These are phyloP conservation scores for Brachionus koreanus DNA, from an alignment of 1,140 invertebrate species.

Conservation along the genomic window DNA sequence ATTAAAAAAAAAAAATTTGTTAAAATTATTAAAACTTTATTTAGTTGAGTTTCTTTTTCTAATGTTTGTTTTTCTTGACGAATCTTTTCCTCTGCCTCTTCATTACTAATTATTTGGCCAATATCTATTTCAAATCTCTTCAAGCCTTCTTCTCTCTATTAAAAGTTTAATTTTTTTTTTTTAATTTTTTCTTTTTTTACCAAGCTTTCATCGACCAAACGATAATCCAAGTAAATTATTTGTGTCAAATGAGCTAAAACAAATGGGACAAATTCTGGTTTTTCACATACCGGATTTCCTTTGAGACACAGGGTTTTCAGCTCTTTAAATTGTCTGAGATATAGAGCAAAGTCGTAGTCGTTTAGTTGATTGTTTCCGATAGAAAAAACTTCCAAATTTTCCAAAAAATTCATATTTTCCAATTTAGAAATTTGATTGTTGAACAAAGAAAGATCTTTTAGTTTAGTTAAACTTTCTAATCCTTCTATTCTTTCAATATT, in stretches of 20 bases:
- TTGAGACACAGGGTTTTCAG: constrained; percentile 73
- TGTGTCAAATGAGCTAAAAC: constrained; percentile 69
- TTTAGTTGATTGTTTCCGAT: constrained; percentile 75
- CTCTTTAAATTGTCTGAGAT: constrained; percentile 70
- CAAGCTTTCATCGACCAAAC: constrained; percentile 64
- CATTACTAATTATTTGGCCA: constrained; percentile 55
- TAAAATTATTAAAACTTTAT: constrained; percentile 11
- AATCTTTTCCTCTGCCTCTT: constrained; percentile 54
- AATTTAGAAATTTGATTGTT: constrained; percentile 58
- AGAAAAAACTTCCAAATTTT: constrained; percentile 72
- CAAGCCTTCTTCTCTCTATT: constrained; percentile 53
- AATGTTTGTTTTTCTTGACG: constrained; percentile 44
- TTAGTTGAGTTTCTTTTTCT: constrained; percentile 49
- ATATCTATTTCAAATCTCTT: constrained; percentile 55
- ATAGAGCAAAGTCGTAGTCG: constrained; percentile 70
- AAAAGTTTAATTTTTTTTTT: background rate
- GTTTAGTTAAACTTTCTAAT: constrained; percentile 55
- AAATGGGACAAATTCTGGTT: constrained; percentile 64
- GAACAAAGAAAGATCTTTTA: constrained; percentile 57
- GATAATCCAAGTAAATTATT: constrained; percentile 75
- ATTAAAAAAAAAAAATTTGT: constrained; percentile 47
- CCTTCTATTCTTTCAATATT: constrained; percentile 60
- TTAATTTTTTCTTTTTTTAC: constrained; percentile 48
- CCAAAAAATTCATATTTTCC: constrained; percentile 57
- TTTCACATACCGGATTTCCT: constrained; percentile 70